Base-by-base conservation (phyloP, 2,797 vertebrate species). In the Parauchenoglanis punctatus region DNA sequence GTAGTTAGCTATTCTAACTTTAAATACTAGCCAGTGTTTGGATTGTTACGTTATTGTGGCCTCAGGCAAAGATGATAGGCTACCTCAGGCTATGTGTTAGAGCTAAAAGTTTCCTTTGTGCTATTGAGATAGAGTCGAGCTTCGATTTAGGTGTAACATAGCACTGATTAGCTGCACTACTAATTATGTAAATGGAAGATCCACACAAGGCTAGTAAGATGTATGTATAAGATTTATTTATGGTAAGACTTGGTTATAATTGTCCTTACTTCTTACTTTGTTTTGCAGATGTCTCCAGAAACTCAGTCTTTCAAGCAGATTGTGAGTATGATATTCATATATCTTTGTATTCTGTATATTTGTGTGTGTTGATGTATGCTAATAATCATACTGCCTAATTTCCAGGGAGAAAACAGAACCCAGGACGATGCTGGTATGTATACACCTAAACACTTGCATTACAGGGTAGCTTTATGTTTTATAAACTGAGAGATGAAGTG, bases 361-460 rank as follows among this genome's bases (percentile, higher is more conserved):
- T 44, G 17, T 83, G 20, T 63, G 1, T 78, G 2, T 31, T 7
- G 2, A 25, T 46, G 78, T 25, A n/a, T 63, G n/a, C 40, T 81
- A 49, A 18, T 46, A 28, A 82, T 18, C 1, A 44, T 61, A 20
- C 15, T 59, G 23, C 8, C 63, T 77, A 0, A 8, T 77, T 80
- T 58, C 40, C 75, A 86, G 85, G 85, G 85, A 78, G 44, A 59
- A 31, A 83, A 54, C 46, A 25, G 25, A 12, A 44, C 31, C 31
- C 25, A n/a, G n/a, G 40, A 11, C 1, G 44, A 82, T 18, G 40
- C 4, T 1, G 8, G 40, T 86, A 85, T 85, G 88, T 90, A 35
- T 81, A 40, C 31, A 20, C 70, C 46, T 40, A 49, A 46, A 54
- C 73, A 17, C 18, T 3, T 40, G 18, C 2, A 46, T 46, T 23